These are phyloP conservation scores for Mythimna impura DNA, from an alignment of 2,888 invertebrate species.

Conservation along the genomic window DNA sequence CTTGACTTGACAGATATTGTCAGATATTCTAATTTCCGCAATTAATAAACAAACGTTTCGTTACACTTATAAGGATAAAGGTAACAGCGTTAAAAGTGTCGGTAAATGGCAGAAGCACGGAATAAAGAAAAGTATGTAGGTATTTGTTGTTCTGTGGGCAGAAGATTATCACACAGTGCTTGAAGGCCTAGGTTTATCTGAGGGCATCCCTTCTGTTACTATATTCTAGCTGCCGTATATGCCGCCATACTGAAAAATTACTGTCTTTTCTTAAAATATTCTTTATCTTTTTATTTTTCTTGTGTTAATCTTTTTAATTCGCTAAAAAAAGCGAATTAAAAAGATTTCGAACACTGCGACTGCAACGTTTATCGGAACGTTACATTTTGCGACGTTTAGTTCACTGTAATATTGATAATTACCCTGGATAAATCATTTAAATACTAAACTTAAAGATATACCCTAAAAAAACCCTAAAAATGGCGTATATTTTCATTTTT, in stretches of 20 bases:
- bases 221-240: not conserved
- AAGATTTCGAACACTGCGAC: too few species aligned
- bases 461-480: too few species aligned
- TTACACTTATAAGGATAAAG: constrained; percentile 1
- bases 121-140: too few species aligned
- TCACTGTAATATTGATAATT: not conserved
- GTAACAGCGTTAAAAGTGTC: too few species aligned
- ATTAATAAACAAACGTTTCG: constrained; percentile 28
- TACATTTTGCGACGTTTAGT: constrained; percentile 19
- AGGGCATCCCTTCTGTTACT: too few species aligned
- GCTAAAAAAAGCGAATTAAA: not conserved
- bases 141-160: too few species aligned
- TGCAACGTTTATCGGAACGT: constrained; percentile 6
- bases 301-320: not conserved
- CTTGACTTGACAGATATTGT: too few species aligned
- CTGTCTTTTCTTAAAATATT: not conserved
- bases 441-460: too few species aligned
- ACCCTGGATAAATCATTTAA: not conserved
- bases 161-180: too few species aligned
- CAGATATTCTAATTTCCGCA: constrained; percentile 21
- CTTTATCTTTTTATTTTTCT: not conserved
- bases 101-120: too few species aligned
- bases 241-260: not conserved
- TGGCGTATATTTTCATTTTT: too few species aligned
- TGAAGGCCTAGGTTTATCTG: too few species aligned